phyloP scores from a whole-genome alignment of 2,888 invertebrate genomes.

The Standfussiana lucernea region DNA sequence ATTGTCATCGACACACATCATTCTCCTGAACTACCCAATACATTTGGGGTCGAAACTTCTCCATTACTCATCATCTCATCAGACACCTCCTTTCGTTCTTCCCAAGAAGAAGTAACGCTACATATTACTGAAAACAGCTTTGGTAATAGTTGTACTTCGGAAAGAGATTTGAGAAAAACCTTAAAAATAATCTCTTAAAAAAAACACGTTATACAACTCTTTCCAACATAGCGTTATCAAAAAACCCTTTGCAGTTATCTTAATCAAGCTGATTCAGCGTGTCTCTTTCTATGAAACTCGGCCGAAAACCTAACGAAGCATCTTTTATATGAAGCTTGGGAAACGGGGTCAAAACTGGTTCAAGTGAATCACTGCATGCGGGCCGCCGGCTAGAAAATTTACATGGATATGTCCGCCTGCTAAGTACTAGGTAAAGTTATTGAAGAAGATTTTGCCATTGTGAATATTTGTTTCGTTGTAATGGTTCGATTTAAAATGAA shows the following conservation, averaged over 20 bases:
- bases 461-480: background rate
- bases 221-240: conserved; percentile 2
- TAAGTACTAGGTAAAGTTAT: background rate
- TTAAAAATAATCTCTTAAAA: conserved; percentile 7
- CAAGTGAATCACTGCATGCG: conserved; percentile 39
- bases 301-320: conserved; percentile 35
- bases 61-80: too few relatives aligned
- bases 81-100: too few relatives aligned
- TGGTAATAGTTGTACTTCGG: too few relatives aligned
- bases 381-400: background rate
- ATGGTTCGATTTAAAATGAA: background rate
- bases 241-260: conserved; percentile 10
- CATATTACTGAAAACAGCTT: background rate
- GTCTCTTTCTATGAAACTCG: conserved; percentile 27
- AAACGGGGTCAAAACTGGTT: conserved; percentile 55
- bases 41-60: too few relatives aligned
- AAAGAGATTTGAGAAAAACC: too few relatives aligned
- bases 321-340: conserved; percentile 27
- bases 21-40: too few relatives aligned
- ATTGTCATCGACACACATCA: too few relatives aligned
- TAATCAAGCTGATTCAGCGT: conserved; percentile 55
- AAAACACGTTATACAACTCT: background rate
- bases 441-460: background rate
- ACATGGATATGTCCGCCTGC: background rate
- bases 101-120: background rate